Evolutionary conservation across 2,888 invertebrate genomes (phyloP).

Genomic region (Caenorhabditis panamensis): DNA sequence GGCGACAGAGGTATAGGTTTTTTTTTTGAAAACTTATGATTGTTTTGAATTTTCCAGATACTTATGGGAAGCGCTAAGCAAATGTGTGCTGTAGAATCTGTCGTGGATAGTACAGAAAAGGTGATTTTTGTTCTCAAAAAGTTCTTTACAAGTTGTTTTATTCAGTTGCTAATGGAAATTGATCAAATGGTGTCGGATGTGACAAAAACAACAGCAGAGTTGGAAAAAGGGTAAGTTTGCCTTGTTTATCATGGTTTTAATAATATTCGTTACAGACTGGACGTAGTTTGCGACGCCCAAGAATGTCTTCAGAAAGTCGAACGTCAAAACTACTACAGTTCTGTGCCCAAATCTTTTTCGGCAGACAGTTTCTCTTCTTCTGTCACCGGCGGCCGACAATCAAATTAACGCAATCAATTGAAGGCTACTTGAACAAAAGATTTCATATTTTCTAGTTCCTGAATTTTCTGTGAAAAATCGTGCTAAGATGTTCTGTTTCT

Average conservation of each 20-base stretch:
- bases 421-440: too few species aligned
- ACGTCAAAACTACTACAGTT: constrained; percentile 54
- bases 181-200: constrained; percentile 20
- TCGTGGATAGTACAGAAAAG: constrained; percentile 30
- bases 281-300: constrained; percentile 50
- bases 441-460: too few species aligned
- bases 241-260: too few species aligned
- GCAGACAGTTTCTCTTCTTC: constrained; percentile 50
- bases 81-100: constrained; percentile 17
- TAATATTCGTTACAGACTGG: constrained; percentile 37
- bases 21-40: background rate
- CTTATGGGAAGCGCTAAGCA: constrained; percentile 48
- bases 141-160: background rate
- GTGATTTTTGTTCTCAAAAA: constrained; percentile 10
- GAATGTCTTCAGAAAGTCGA: constrained; percentile 51
- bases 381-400: constrained; percentile 11
- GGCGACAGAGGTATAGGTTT: constrained; percentile 44
- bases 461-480: too few species aligned
- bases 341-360: constrained; percentile 52
- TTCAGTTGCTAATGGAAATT: constrained; percentile 34
- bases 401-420: too few species aligned
- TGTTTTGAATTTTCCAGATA: constrained; percentile 25
- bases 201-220: background rate
- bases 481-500: too few species aligned
- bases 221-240: constrained; percentile 38